These are phyloP conservation scores for Okamejei kenojei DNA, from an alignment of 2,797 vertebrate genomes.

Conservation along the genomic window DNA sequence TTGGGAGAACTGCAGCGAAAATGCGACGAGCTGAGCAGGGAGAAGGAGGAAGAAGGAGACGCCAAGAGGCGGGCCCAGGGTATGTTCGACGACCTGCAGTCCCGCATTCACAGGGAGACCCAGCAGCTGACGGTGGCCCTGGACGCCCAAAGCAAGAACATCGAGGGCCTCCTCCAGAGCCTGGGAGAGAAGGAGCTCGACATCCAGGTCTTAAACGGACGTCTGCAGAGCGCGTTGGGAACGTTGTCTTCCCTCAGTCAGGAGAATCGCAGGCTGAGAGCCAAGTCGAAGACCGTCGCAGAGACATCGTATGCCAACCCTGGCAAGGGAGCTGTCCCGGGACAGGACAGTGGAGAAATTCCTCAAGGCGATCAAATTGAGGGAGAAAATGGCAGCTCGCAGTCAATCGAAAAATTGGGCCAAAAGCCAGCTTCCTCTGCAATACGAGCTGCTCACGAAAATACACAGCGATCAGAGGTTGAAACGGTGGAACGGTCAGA, in stretches of 20 bases:
- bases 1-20: conserved; percentile 49
- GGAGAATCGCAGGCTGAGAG: conserved; percentile 45
- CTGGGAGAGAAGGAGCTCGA: conserved; percentile 58
- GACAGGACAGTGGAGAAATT: not conserved
- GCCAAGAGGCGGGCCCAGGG: conserved; percentile 53
- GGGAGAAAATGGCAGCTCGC: not conserved
- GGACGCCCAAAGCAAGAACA: conserved; percentile 66
- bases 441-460: not conserved
- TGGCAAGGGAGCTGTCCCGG: not conserved
- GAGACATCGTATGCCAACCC: no score
- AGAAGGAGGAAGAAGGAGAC: conserved; percentile 51
- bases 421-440: not conserved
- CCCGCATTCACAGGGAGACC: conserved; percentile 64
- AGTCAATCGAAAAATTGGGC: no score
- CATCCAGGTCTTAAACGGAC: conserved; percentile 51
- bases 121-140: conserved; percentile 64
- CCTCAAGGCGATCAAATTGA: not conserved
- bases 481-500: not conserved
- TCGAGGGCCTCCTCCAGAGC: conserved; percentile 59
- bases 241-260: conserved; percentile 42
- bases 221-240: conserved; percentile 48
- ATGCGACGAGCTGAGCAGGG: conserved; percentile 39
- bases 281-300: not conserved
- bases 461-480: no score
- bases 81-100: conserved; percentile 63